Percentiles rank a stretch among this genome's conserved stretches.
phyloP scores from a whole-genome alignment of 2,797 vertebrate genomes.

The Diceros bicornis region DNA sequence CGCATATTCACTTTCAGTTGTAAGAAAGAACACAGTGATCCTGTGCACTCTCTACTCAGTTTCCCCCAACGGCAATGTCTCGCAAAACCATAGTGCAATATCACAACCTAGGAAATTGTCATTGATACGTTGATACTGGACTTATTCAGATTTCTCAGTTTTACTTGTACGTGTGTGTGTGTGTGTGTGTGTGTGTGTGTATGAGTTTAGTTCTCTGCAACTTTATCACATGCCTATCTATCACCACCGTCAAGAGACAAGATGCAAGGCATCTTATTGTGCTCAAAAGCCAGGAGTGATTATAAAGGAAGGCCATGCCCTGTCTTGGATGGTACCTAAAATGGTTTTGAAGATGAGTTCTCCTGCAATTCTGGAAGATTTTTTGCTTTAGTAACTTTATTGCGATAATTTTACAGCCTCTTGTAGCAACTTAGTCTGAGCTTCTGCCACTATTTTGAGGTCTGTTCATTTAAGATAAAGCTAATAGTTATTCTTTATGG shows the following conservation, averaged over 20 bases:
- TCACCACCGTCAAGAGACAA: not conserved
- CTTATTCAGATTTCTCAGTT: not conserved
- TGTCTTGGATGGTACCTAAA: not conserved
- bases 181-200: not conserved
- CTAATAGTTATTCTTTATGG: not conserved
- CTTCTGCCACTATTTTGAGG: not conserved
- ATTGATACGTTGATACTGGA: not conserved
- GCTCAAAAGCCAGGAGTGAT: not conserved
- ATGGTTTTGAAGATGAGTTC: not conserved
- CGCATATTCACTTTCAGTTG: not conserved
- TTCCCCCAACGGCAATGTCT: not conserved
- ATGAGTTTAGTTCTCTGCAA: not conserved
- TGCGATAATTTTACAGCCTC: not conserved
- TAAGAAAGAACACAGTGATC: not conserved
- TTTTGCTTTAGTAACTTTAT: not conserved
- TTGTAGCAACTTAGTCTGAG: not conserved
- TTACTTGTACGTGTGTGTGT: not conserved
- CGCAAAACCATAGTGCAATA: not conserved
- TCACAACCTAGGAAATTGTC: not conserved
- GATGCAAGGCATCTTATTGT: not conserved
- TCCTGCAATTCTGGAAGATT: not conserved
- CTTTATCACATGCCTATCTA: not conserved
- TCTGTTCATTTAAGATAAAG: not conserved
- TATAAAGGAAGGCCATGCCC: not conserved
- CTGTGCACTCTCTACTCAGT: not conserved